Evolutionary conservation across 2,888 invertebrate genomes (phyloP), one percentile per base, ranked within the genome.

Genomic region (Drosophila eohydei): DNA sequence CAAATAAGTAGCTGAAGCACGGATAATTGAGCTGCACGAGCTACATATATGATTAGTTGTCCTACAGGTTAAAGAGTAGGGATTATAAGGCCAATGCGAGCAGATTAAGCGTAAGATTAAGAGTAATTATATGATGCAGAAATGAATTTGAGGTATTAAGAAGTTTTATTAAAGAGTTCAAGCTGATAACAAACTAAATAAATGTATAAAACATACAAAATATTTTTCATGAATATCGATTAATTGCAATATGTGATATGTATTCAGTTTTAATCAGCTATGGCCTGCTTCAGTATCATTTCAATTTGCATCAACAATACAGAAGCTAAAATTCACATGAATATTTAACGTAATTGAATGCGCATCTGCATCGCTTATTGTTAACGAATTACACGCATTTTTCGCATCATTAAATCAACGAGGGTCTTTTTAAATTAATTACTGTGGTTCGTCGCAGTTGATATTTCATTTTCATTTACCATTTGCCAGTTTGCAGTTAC

Each of bases 361-460:
- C 26, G 40, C 40, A 40, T 28, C n/a, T 38, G 40, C 40, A 40
- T 28, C n/a, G 30, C 68, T 16, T 12, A 44, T 40, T 16, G 26
- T 48, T 34, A 66, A 66, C 21, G 28, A 63, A 63, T 60, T 48
- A 26, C 12, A n/a, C 32, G 38, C 54, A 16, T 32, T 56, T 46
- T 46, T 48, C 41, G 34, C 58, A 34, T 41, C 69, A 16, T 68
- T 68, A 40, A n/a, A 46, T 34, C 9, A 14, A 32, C 40, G 28
- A 26, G 21, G 32, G 46, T 48, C 44, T 55, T 54, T 62, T 46
- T 34, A 65, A 77, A 76, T 71, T 66, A 77, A 80, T 80, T 80
- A 67, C 65, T 71, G 63, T 59, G 61, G 78, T 64, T 61, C 21
- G 32, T 41, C 40, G 51, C 34, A 57, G 64, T 79, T 69, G 60